Evolutionary conservation across 2,797 vertebrate species (phyloP).

Genomic region (Menidia menidia): DNA sequence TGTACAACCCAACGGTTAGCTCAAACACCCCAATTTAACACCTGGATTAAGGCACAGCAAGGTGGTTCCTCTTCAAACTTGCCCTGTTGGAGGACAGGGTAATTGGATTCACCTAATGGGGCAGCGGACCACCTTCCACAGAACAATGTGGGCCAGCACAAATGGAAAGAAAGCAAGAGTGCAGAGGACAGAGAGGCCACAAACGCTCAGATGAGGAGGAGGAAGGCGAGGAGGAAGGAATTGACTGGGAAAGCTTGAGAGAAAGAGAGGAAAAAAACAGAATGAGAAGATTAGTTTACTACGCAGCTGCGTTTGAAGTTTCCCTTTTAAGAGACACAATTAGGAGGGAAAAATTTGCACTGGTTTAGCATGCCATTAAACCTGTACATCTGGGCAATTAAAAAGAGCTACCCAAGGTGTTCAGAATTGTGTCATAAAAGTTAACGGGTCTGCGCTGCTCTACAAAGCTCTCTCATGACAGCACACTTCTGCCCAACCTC

Average conservation of each 20-base stretch:
- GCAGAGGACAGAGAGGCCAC: slow-evolving; percentile 33
- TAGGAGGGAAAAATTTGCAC: slow-evolving; percentile 75
- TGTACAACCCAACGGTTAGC: slow-evolving; percentile 30
- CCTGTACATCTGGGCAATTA: slow-evolving; percentile 84
- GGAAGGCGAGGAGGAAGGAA: slow-evolving; percentile 16
- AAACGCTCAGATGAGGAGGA: not conserved
- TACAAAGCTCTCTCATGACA: slow-evolving; percentile 68
- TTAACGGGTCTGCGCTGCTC: slow-evolving; percentile 79
- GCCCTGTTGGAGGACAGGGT: slow-evolving; percentile 60
- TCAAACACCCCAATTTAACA: slow-evolving; percentile 80
- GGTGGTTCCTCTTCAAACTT: slow-evolving; percentile 56
- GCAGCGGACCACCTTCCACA: slow-evolving; percentile 61
- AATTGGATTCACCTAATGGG: slow-evolving; percentile 82
- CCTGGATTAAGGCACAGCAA: slow-evolving; percentile 75
- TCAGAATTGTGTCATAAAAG: slow-evolving; percentile 80
- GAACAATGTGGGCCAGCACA: slow-evolving; percentile 41
- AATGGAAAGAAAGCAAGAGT: slow-evolving; percentile 42
- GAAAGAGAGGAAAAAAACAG: slow-evolving; percentile 39
- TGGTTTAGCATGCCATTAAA: slow-evolving; percentile 71
- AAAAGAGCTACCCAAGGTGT: slow-evolving; percentile 80
- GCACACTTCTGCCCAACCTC: slow-evolving; percentile 61
- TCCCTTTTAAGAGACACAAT: slow-evolving; percentile 81
- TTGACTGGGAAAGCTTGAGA: slow-evolving; percentile 2
- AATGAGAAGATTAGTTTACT: slow-evolving; percentile 77
- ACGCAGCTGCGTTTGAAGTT: slow-evolving; percentile 79